A percentile compares a stretch with the other conserved stretches of the same genome.
Evolutionary conservation across 2,888 invertebrate species (phyloP).

Genomic region (Xylocampa areola): DNA sequence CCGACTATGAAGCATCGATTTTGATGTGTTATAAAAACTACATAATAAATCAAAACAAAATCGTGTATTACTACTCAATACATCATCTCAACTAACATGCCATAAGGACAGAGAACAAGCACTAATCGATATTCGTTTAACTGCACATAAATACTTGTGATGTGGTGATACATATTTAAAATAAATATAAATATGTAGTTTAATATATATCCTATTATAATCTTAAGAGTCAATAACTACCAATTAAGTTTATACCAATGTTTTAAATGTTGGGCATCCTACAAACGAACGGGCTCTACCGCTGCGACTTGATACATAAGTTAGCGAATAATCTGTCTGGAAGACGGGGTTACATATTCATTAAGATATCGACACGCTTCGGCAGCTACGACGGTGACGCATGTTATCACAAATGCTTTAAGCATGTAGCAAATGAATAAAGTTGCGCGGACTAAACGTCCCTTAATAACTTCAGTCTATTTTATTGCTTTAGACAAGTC

Average conservation of each 20-base stretch:
- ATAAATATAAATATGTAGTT: constrained; percentile 30
- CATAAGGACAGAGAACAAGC: constrained; percentile 35
- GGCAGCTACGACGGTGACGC: constrained; percentile 8
- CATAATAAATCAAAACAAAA: constrained; percentile 31
- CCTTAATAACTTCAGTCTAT: constrained; percentile 48
- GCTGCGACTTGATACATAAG: constrained; percentile 30
- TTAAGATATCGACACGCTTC: constrained; percentile 13
- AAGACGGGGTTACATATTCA: constrained; percentile 44
- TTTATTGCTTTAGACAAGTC: constrained; percentile 46
- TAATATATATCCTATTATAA: constrained; percentile 39
- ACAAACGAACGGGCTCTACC: constrained; percentile 29
- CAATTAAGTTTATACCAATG: constrained; percentile 29
- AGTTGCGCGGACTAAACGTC: constrained; percentile 30
- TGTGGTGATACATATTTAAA: constrained; percentile 30
- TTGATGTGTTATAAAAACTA: constrained; percentile 42
- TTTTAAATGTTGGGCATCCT: constrained; percentile 18
- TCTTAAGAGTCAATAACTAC: constrained; percentile 40
- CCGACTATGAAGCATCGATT: constrained; percentile 6
- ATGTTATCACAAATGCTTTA: constrained; percentile 38
- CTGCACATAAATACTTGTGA: constrained; percentile 38
- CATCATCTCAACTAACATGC: constrained; percentile 21
- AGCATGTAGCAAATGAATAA: constrained; percentile 36
- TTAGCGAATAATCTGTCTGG: constrained; percentile 34
- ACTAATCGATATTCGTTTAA: constrained; percentile 39
- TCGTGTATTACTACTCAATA: constrained; percentile 25